Base-by-base conservation (phyloP, 2,113 vertebrate genomes). In the Rhinoderma darwinii region DNA sequence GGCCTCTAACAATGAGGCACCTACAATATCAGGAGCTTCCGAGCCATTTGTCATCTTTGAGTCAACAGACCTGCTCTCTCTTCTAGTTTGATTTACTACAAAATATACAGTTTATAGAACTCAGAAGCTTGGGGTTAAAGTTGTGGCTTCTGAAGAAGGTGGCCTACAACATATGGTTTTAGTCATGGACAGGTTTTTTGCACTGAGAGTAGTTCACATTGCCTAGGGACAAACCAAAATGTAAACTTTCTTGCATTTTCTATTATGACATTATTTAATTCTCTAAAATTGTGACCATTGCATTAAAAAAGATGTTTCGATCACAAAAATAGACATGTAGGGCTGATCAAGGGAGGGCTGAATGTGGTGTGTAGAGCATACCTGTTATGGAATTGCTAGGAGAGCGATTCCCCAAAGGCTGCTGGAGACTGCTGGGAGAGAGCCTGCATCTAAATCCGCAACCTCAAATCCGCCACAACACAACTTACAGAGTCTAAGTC, bases 91-190 rank as follows among this genome's bases (percentile, higher is more conserved):
- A 79, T 80, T 25, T 27, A 84, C 32, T 43, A 44, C 1, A 59
- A 37, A 61, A 61, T 86, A 73, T 59, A 82, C 63, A 86, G 47
- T 59, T 79, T 73, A 82, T 39, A 61, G 25, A 70, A 74, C 12
- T 25, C 22, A 35, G 37, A 43, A 22, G 5, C 15, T 37, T n/a
- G n/a, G 47, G 77, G 84, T 72, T 51, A 72, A 59, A 63, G 30
- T 9, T n/a, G 39, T 3, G 27, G 74, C 72, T 78, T 78, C 84
- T 86, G 84, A 79, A 79, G 73, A 78, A 86, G 84, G 59, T 86
- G 43, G 27, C 10, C 75, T 47, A 20, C 17, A 32, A 50, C 83
- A 63, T 78, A 44, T 85, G 83, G 25, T 32, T 66, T 66, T 66
- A 14, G 66, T 70, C 32, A 12, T 20, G 32, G 3, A 27, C 2